Base-by-base conservation (phyloP, 2,113 vertebrate species). In the Strix aluco region DNA sequence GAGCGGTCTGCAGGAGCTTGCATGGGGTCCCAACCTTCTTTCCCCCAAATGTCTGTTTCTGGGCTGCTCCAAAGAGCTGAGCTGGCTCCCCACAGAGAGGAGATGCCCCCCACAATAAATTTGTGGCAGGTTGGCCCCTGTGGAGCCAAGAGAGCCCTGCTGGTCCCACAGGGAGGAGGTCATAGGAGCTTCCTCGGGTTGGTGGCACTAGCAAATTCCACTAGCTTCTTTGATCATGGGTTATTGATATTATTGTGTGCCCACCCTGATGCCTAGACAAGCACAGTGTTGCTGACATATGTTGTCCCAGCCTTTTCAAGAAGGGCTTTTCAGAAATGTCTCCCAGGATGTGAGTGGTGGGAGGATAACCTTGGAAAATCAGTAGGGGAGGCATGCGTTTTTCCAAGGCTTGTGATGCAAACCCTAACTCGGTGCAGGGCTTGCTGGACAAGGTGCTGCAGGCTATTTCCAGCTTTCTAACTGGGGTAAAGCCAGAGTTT, bases 321-420 rank as follows among this genome's bases (percentile, higher is more conserved):
- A 30, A n/a, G 10, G n/a, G 15, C 3, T 86, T 62, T 32, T 26
- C 20, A 40, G 52, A 54, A 88, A 61, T 2, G 2, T 17, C 32
- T 54, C 47, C 59, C 44, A 16, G 55, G 25, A 21, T 30, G 26
- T 4, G 8, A 44, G 17, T 1, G 1, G 42, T 8, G 38, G 38
- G 30, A 84, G 8, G 26, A 51, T 13, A 59, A 72, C 59, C 44
- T 40, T 34, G 38, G 46, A 46, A 81, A 85, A 77, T 9, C 29
- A 30, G 34, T 4, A 19, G 16, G 22, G 29, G 30, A 73, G 25
- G 42, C 0, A 0, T 19, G 16, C 4, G 2, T 46, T 81, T 79
- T 70, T 69, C 78, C 70, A 55, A 18, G 32, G 73, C 30, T 20
- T 58, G 78, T 5, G 3, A 15, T 11, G 15, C 34, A 32, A 79